Base-by-base conservation (phyloP, 2,797 vertebrate genomes). In the Harpagifer antarcticus region DNA sequence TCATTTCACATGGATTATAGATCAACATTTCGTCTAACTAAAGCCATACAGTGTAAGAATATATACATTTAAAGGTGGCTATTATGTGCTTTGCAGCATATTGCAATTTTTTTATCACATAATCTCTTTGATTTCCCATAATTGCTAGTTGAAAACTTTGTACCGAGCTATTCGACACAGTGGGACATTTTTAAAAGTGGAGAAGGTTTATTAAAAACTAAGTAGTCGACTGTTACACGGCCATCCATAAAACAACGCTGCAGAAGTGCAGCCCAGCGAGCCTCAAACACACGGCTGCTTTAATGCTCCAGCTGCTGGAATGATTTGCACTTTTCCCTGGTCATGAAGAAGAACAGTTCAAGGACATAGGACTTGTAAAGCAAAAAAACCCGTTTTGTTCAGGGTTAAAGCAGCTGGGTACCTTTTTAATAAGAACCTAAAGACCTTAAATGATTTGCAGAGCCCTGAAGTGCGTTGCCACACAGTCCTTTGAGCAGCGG, bases 401-500 rank as follows among this genome's bases (percentile, higher is more conserved):
- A 67, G 75, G 47, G 61, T 79, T 84, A 68, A 85, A 92, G 83
- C 92, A 95, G 91, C 89, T 95, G 91, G 87, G 91, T 81, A 81
- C 50, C 84, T 82, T 84, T 81, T 93, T 93, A 96, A 94, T 94
- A 95, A 92, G 85, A 92, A 84, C 80, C 84, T 84, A 90, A 94
- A 93, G 88, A 92, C 82, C 85, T 89, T 17, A 84, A 91, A 85
- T 93, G 87, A 93, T 95, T 94, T 94, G 88, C 79, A 81, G 65
- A 76, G 79, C 87, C 89, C 83, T 79, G 68, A 83, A 87, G 85
- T 85, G 58, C 48, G 16, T 54, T 82, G 80, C 53, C 83, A 82
- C 72, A 65, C 65, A 84, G 76, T 68, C 81, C 82, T 92, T 86
- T 91, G 85, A 94, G 79, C 86, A 42, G 84, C 78, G 88, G 89